phyloP scores from a whole-genome alignment of 2,797 vertebrate genomes.

The Chiroxiphia lanceolata region DNA sequence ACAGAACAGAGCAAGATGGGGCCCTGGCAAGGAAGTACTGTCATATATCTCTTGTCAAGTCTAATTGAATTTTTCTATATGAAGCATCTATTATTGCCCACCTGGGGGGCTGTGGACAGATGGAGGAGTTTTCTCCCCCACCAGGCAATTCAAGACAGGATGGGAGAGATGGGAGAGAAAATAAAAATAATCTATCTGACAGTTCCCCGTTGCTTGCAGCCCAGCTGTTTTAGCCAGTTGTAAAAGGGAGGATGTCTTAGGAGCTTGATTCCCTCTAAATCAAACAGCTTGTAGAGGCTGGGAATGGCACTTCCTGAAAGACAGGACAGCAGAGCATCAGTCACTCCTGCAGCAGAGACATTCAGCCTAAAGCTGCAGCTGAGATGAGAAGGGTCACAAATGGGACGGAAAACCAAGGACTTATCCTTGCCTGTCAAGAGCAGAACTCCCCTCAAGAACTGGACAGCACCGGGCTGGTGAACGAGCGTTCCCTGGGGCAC shows the following conservation, averaged over 20 bases:
- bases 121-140: neutral
- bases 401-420: neutral
- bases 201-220: neutral
- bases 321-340: neutral
- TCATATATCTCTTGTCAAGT: slow-evolving; percentile 24
- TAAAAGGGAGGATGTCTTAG: neutral
- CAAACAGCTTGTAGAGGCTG: neutral
- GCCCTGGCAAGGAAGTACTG: neutral
- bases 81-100: slow-evolving; percentile 33
- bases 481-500: neutral
- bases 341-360: neutral
- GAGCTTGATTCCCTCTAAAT: neutral
- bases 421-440: neutral
- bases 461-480: neutral
- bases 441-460: neutral
- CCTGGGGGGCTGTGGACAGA: neutral
- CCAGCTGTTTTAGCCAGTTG: slow-evolving; percentile 7
- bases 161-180: neutral
- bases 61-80: slow-evolving; percentile 34
- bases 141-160: neutral
- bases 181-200: neutral
- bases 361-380: neutral
- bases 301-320: neutral
- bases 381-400: neutral
- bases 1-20: neutral